Evolutionary conservation across 2,797 vertebrate species (phyloP).

Genomic region (Crocodylus rhombifer): DNA sequence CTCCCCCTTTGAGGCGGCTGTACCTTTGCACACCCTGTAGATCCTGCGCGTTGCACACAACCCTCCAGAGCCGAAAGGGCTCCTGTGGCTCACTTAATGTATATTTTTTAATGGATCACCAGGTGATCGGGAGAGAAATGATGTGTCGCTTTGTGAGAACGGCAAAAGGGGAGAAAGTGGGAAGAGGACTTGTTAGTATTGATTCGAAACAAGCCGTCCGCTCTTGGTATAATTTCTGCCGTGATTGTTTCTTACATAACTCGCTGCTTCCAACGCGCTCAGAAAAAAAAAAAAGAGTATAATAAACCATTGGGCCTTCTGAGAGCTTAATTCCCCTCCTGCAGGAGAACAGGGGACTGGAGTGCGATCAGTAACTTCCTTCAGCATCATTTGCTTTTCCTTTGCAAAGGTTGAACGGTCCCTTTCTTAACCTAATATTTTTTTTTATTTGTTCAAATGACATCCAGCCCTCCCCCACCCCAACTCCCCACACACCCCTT

Average conservation of each 20-base stretch:
- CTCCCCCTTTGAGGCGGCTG: conserved; percentile 50
- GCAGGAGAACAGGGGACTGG: background rate
- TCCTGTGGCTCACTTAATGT: no score
- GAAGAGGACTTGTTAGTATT: conserved; percentile 18
- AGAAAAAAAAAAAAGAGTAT: fast-evolving
- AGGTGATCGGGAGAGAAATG: conserved; percentile 22
- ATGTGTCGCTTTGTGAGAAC: background rate
- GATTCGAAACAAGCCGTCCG: background rate
- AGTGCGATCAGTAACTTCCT: background rate
- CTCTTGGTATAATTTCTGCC: background rate
- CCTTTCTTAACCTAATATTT: conserved; percentile 36
- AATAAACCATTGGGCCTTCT: conserved; percentile 11
- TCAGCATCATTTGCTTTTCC: conserved; percentile 24
- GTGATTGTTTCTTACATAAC: background rate
- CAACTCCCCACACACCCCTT: background rate
- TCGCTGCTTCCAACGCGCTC: background rate
- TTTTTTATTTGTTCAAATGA: conserved; percentile 80
- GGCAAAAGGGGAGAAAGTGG: background rate
- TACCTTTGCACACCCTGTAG: background rate
- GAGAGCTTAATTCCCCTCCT: background rate
- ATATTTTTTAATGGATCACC: background rate
- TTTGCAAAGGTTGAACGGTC: conserved; percentile 48
- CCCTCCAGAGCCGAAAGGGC: background rate
- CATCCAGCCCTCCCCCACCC: conserved; percentile 60
- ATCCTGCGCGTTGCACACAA: background rate